These are phyloP conservation scores for Frankliniella fusca DNA, from an alignment of 2,888 invertebrate genomes.

Conservation along the genomic window DNA sequence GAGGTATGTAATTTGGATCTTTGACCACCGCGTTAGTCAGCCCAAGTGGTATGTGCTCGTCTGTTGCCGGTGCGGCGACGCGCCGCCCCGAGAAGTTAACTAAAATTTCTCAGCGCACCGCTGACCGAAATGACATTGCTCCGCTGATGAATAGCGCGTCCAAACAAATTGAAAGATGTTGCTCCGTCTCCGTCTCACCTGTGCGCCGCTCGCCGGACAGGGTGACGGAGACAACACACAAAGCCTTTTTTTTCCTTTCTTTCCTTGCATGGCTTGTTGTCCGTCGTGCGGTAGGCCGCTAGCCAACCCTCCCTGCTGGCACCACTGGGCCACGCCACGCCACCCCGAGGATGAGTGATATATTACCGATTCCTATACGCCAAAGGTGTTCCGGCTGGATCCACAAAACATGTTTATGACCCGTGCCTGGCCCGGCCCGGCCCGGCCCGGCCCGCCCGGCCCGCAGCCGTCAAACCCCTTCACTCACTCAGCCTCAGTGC, in stretches of 20 bases:
- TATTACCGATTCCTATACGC: constrained; percentile 20
- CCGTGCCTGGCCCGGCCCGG: background rate
- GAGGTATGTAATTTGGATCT: background rate
- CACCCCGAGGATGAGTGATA: constrained; percentile 7
- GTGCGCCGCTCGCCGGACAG: background rate
- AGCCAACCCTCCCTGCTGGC: background rate
- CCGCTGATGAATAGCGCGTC: too few species aligned
- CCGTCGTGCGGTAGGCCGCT: constrained; percentile 6
- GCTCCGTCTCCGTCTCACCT: background rate
- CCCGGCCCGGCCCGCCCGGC: background rate
- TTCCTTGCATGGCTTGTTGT: background rate
- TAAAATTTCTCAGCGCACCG: too few species aligned
- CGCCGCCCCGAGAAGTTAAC: too few species aligned
- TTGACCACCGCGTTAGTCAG: background rate
- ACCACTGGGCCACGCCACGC: background rate
- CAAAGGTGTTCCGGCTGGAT: constrained; percentile 19
- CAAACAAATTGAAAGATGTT: background rate
- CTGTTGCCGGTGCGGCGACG: too few species aligned
- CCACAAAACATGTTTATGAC: constrained; percentile 25
- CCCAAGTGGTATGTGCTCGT: too few species aligned
- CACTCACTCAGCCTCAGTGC: background rate
- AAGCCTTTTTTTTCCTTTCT: background rate
- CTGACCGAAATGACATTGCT: too few species aligned
- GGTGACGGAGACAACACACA: too few species aligned
- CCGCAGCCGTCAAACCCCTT: constrained; percentile 4